Evolutionary conservation across 2,113 vertebrate species (phyloP), one percentile per base, ranked within the genome.

Genomic region (Gopherus evgoodei): DNA sequence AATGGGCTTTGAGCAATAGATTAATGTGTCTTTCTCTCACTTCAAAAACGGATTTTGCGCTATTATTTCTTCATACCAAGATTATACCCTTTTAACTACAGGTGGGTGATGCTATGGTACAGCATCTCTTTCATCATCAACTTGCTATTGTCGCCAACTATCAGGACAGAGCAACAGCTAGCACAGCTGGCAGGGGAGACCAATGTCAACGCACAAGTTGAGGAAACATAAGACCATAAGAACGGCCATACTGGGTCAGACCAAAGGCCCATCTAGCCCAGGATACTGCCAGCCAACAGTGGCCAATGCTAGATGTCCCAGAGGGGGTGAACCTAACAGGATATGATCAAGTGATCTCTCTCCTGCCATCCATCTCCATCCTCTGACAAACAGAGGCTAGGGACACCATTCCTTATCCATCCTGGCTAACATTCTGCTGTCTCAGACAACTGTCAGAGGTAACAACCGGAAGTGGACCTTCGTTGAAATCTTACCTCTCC

Each of bases 71-170:
- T 2, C 47, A 44, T 44, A 35, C 80, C 54, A 84, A 79, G 35
- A 29, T 62, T 12, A 62, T 76, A 17, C 3, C 16, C 91, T 86
- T 75, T 81, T 56, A 42, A 3, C 52, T 31, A 72, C 27, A 47
- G 25, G 81, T 50, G 25, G 82, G 22, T 84, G 53, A 4, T 92
- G 31, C 81, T 88, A 17, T 53, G 65, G 5, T 3, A 1, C 2
- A 9, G 62, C 12, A 17, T 81, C 19, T 2, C n/a, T 84, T 94
- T 91, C 3, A 83, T 91, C 59, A 81, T 76, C 50, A 57, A 22
- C 83, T 96, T 93, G 44, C 87, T 90, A 11, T 90, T 91, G 88
- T 98, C 96, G 97, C 95, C 96, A 96, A 7, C 90, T 82, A 95
- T 75, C 79, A 93, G 94, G 94, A 96, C 91, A 95, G 92, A 94